Evolutionary conservation across 2,113 vertebrate genomes (phyloP), one percentile per base, ranked within the genome.

Genomic region (Passer domesticus): DNA sequence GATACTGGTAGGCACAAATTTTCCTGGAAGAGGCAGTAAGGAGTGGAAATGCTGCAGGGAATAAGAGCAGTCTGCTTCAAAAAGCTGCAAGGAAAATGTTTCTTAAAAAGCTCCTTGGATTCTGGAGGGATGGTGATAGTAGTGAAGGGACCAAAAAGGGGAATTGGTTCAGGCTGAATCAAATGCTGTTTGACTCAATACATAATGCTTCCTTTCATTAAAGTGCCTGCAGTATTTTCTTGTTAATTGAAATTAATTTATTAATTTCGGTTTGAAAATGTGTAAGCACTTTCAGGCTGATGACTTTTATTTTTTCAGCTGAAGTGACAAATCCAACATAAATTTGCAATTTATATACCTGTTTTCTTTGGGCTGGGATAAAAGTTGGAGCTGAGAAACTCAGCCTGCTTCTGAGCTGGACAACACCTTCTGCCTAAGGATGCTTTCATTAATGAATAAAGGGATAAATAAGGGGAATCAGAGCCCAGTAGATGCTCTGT

Each of bases 221-320:
- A 88, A 79, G 50, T 24, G 68, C 52, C 68, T 69, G 43, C 62
- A 83, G 70, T 59, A 10, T 83, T 74, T 92, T 83, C 76, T 63
- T 21, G 64, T 78, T 97, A 96, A 97, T 95, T 83, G 68, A 90
- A 86, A 81, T 72, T 37, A 83, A 83, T 94, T 64, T 90, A 94
- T 91, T 76, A 89, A 89, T 94, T 92, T 94, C 6, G 7, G 28
- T 52, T 89, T 78, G 87, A 52, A 94, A 96, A 78, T 44, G 69
- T 37, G 64, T 70, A 72, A 87, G 94, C 83, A 60, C 64, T 93
- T 94, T 84, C 83, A 87, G 83, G 56, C 56, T 56, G 80, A 72
- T 92, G 83, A 81, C 56, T 93, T 46, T 77, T 97, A 78, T 97
- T 97, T 97, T 95, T 92, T 90, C 95, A 96, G 96, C 96, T 96